Percentiles rank a stretch among this genome's conserved stretches.
These are phyloP conservation scores for Myrmophylax atrothorax DNA, from an alignment of 2,113 vertebrate species.

Conservation along the genomic window DNA sequence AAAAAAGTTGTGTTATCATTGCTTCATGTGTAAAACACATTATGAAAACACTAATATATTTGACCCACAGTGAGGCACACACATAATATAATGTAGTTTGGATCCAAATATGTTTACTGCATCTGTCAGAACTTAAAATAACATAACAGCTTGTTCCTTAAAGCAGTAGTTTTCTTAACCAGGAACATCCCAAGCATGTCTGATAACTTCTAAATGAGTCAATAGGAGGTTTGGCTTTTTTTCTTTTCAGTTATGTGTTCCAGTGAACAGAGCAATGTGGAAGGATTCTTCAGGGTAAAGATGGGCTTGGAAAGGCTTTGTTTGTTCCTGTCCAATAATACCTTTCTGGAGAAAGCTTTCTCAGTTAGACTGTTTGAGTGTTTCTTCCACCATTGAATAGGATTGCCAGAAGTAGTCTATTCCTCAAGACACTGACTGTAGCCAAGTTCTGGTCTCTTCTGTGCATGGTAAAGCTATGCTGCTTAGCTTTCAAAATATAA, in stretches of 20 bases:
- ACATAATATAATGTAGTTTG: background rate
- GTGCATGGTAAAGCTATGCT: slow-evolving; percentile 12
- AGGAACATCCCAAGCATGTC: background rate
- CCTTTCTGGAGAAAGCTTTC: slow-evolving; percentile 1
- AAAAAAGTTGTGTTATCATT: background rate
- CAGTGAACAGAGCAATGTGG: background rate
- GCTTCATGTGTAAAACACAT: slow-evolving; percentile 15
- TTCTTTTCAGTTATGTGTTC: background rate
- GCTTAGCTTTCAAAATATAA: slow-evolving; percentile 35
- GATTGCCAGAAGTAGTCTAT: slow-evolving; percentile 29
- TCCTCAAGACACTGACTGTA: background rate
- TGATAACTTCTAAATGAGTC: background rate
- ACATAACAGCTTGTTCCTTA: background rate
- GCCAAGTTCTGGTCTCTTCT: slow-evolving; percentile 27
- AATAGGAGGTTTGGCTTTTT: background rate
- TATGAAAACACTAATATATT: background rate
- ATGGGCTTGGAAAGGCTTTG: background rate
- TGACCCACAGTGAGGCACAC: background rate
- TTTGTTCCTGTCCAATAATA: background rate
- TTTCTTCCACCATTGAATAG: slow-evolving; percentile 2
- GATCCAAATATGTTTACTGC: background rate
- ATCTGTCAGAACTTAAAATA: slow-evolving; percentile 18
- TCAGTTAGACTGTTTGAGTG: background rate
- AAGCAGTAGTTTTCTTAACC: background rate
- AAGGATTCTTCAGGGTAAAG: background rate